Evolutionary conservation across 2,888 invertebrate genomes (phyloP), one percentile per base, ranked within the genome.

Genomic region (Bembecia ichneumoniformis): DNA sequence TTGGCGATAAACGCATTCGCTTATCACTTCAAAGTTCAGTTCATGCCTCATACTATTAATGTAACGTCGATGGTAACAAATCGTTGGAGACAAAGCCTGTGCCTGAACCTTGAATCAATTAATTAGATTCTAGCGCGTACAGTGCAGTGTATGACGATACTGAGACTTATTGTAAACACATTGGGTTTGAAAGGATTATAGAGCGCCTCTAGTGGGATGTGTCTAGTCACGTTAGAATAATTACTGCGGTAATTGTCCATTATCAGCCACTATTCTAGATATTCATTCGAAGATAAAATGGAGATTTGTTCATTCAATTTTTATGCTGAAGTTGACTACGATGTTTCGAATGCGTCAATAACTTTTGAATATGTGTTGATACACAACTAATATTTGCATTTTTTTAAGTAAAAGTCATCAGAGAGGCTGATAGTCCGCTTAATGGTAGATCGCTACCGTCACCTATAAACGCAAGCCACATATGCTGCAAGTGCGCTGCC

Each of bases 61-160:
- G 49, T 56, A 53, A 52, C 53, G 49, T 59, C 64, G 63, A 66
- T 71, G 67, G 67, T 60, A 69, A 74, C 74, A 70, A 73, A 75
- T 74, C 69, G 69, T 67, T 62, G 58, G 63, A 75, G 73, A 82
- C 79, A 81, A 77, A 75, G 77, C 58, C 51, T 20, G 52, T 68
- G 54, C 83, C 51, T 20, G 52, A 68, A 55, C 83, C 82, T 82
- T 83, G 82, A 54, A 47, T 57, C 68, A 65, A 77, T 74, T 82
- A 83, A 83, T 82, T 74, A 77, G 68, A 82, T 81, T 77, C 82
- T 73, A 45, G 11, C 40, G 13, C 14, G 14, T 73, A 45, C 5
- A n/a, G 40, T 40, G 14, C 14, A 40, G 14, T n/a, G 40, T 40
- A 40, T 40, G 40, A 14, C 40, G 28, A 28, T 28, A 40, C 40